Conservation (phyloP, 2,113 vertebrate genomes). For the Nansenia antarctica region DNA sequence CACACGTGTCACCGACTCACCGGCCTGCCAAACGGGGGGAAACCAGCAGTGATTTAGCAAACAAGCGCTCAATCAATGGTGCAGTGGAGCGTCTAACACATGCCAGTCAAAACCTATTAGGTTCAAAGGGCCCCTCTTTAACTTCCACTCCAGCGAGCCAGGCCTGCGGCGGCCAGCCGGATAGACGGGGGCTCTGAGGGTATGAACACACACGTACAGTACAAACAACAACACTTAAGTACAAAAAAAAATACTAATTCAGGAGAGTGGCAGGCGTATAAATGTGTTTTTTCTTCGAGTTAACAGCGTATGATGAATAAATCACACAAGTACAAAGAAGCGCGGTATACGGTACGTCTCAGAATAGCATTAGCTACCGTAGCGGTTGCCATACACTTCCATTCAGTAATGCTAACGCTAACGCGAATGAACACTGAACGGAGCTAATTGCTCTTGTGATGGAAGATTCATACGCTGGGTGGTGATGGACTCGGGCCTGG, state of each 20-base stretch:
- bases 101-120: constrained; percentile 89
- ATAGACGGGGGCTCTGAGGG: constrained; percentile 52
- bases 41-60: constrained; percentile 90
- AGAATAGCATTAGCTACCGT: no score
- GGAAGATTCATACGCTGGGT: neutral
- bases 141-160: constrained; percentile 83
- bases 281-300: no score
- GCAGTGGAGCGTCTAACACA: constrained; percentile 85
- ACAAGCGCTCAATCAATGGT: constrained; percentile 88
- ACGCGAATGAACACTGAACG: no score
- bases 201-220: no score
- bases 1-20: constrained; percentile 76
- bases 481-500: constrained; percentile 10
- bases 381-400: no score
- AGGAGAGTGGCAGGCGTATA: no score
- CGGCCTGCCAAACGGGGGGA: constrained; percentile 71
- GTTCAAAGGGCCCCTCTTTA: constrained; percentile 81
- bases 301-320: no score
- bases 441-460: neutral
- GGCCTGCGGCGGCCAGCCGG: constrained; percentile 75
- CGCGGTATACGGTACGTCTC: no score
- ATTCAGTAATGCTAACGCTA: neutral
- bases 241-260: no score
- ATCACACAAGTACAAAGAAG: no score
- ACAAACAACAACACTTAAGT: no score